phyloP scores from a whole-genome alignment of 2,888 invertebrate genomes.

The Sesia apiformis region DNA sequence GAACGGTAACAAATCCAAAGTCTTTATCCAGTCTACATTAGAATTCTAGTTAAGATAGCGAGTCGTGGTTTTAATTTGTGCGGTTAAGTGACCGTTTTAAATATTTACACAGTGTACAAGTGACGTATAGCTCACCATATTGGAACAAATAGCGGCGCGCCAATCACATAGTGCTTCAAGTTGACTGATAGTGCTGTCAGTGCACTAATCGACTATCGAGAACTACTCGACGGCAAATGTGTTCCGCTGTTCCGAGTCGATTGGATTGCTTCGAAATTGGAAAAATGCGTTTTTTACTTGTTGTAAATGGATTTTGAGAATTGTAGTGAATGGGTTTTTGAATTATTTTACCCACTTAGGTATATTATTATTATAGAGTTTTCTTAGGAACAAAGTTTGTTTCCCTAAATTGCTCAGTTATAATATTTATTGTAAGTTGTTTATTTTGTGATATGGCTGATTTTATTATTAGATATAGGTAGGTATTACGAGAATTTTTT shows the following conservation, averaged over 20 bases:
- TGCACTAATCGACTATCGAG: constrained; percentile 27
- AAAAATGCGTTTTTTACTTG: too few species aligned
- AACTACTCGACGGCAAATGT: not conserved
- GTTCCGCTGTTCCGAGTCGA: not conserved
- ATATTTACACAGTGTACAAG: constrained; percentile 22
- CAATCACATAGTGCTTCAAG: constrained; percentile 27
- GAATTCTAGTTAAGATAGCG: constrained; percentile 52
- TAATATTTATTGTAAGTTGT: too few species aligned
- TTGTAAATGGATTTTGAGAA: too few species aligned
- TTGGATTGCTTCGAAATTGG: not conserved
- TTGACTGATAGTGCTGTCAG: constrained; percentile 48
- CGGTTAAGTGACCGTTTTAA: constrained; percentile 29
- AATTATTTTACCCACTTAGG: too few species aligned
- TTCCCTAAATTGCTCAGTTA: too few species aligned
- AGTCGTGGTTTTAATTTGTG: constrained; percentile 55
- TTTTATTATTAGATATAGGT: too few species aligned
- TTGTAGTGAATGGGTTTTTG: too few species aligned
- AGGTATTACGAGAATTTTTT: too few species aligned
- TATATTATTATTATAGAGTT: too few species aligned
- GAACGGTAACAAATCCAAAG: too few species aligned
- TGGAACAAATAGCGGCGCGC: constrained; percentile 26
- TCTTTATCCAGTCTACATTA: constrained; percentile 21
- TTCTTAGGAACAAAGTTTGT: too few species aligned
- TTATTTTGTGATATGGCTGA: too few species aligned
- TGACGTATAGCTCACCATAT: constrained; percentile 34